These are phyloP conservation scores for Ceratotherium simum DNA, from an alignment of 2,113 vertebrate species.

Conservation along the genomic window DNA sequence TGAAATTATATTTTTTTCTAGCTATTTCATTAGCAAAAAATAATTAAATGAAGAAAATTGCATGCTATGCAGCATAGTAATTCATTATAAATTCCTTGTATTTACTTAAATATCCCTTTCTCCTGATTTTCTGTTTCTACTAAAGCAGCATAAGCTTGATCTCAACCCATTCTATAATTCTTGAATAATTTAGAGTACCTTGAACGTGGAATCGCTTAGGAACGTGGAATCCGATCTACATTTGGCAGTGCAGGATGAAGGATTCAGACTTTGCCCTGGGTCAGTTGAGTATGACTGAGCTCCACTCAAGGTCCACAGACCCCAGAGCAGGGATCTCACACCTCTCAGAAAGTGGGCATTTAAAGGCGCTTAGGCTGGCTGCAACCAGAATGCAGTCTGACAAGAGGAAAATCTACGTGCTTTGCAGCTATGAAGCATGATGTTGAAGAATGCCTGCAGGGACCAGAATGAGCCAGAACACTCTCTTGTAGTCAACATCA, in stretches of 20 bases:
- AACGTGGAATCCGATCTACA: constrained; percentile 42
- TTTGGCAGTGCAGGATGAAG: constrained; percentile 61
- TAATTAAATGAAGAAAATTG: not conserved
- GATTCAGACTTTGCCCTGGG: constrained; percentile 48
- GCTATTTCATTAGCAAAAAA: constrained; percentile 18
- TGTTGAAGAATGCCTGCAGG: not conserved
- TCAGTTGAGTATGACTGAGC: constrained; percentile 40
- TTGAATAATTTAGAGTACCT: constrained; percentile 78
- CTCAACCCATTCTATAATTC: constrained; percentile 31
- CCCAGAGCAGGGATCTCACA: constrained; percentile 58
- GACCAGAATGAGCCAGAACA: not conserved
- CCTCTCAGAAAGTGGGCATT: constrained; percentile 55
- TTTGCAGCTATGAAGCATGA: not conserved
- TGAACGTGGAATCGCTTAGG: constrained; percentile 67
- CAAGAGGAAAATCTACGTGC: not conserved
- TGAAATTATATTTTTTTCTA: not conserved
- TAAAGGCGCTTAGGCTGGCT: constrained; percentile 29
- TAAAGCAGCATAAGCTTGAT: not conserved
- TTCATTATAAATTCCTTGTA: not conserved
- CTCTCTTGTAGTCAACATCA: not conserved
- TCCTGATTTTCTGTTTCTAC: not conserved
- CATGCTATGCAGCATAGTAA: not conserved
- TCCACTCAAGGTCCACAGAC: constrained; percentile 52
- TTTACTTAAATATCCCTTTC: constrained; percentile 41
- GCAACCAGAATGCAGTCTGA: constrained; percentile 12